Percentiles rank a stretch among this genome's conserved stretches.
Conservation (phyloP, 64 coral and sea anemone genomes). For the Pocillopora verrucosa region DNA sequence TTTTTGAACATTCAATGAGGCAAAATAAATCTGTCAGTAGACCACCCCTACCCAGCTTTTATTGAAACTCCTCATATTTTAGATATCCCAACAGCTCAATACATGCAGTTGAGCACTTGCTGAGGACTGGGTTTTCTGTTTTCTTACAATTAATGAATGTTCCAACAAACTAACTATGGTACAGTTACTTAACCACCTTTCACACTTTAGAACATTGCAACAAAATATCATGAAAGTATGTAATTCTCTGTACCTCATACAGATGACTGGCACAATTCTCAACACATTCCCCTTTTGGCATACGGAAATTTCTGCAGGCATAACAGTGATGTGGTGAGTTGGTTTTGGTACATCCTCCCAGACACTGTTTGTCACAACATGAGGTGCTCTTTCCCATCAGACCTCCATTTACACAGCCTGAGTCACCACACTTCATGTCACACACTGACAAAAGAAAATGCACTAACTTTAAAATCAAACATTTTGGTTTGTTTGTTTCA, state of each 20-base stretch:
- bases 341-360: slow-evolving; percentile 64
- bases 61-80: too few species aligned
- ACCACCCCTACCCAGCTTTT: too few species aligned
- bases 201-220: neutral
- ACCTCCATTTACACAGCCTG: slow-evolving; percentile 45
- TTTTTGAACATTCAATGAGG: too few species aligned
- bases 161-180: too few species aligned
- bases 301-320: slow-evolving; percentile 74
- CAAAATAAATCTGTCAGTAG: too few species aligned
- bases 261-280: slow-evolving; percentile 36
- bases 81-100: too few species aligned
- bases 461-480: neutral
- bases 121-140: too few species aligned
- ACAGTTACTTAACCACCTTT: neutral
- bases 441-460: slow-evolving; percentile 68
- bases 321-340: slow-evolving; percentile 72
- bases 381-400: slow-evolving; percentile 2
- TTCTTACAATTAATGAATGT: too few species aligned
- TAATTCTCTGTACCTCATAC: slow-evolving; percentile 55
- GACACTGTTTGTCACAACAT: slow-evolving; percentile 77
- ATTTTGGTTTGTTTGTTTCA: too few species aligned
- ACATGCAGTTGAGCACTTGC: too few species aligned
- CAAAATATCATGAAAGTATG: neutral
- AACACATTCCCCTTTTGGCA: slow-evolving; percentile 74
- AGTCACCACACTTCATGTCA: slow-evolving; percentile 60